These are phyloP conservation scores for Lobophora halterata DNA, from an alignment of 2,888 invertebrate genomes.

Conservation along the genomic window DNA sequence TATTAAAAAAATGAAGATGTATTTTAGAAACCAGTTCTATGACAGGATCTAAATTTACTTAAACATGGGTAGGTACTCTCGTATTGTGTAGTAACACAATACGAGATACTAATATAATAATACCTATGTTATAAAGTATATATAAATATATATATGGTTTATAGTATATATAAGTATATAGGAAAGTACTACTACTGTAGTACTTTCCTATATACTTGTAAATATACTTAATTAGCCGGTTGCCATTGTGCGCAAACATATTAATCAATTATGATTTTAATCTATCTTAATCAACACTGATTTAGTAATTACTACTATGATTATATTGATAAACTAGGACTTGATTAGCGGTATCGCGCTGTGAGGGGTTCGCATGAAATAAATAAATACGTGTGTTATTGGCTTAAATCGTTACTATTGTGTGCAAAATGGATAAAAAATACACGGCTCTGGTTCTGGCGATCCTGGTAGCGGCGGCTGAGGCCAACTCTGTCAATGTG, in stretches of 20 bases:
- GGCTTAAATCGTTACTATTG: slow-evolving; percentile 29
- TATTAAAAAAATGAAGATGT: no score
- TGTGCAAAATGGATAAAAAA: slow-evolving; percentile 48
- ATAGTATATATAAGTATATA: no score
- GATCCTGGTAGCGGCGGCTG: slow-evolving; percentile 49
- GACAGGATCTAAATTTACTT: no score
- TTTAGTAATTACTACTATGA: slow-evolving; percentile 41
- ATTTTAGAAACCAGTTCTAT: no score
- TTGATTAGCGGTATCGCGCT: slow-evolving; percentile 41
- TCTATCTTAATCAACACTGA: slow-evolving; percentile 45
- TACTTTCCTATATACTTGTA: no score
- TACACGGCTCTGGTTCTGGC: slow-evolving; percentile 48
- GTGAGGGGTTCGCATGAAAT: slow-evolving; percentile 40
- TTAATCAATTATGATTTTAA: slow-evolving; percentile 49
- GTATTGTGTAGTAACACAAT: no score
- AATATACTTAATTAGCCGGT: slow-evolving; percentile 2
- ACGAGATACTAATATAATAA: no score
- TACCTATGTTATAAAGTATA: no score
- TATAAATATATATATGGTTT: no score
- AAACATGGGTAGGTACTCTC: no score
- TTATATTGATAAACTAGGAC: slow-evolving; percentile 31
- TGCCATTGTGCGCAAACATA: slow-evolving; percentile 35
- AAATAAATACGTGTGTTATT: slow-evolving; percentile 29
- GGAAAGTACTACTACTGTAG: no score
- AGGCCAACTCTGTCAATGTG: slow-evolving; percentile 43